Conservation (phyloP, 2,888 invertebrate genomes). For the Limnephilus marmoratus region DNA sequence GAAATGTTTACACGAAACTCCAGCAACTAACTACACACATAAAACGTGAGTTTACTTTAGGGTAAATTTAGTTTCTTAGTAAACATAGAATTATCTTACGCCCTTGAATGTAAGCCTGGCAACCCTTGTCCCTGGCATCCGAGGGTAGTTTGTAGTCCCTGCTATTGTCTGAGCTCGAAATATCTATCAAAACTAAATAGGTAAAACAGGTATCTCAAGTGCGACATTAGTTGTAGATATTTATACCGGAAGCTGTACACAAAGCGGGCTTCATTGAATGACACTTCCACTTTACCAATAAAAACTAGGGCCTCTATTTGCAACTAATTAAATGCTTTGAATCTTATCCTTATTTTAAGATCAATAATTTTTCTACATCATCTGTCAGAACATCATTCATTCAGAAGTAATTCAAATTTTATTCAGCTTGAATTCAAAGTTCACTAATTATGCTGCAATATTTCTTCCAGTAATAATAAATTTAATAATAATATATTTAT, state of each 20-base stretch:
- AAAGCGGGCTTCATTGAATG: neutral
- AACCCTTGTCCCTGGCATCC: constrained; percentile 38
- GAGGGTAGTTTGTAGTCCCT: constrained; percentile 4
- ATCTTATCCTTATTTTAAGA: no score
- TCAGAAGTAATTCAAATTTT: no score
- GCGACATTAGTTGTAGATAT: neutral
- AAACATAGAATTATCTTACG: constrained; percentile 45
- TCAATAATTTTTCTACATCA: no score
- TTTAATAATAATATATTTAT: no score
- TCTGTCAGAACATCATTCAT: no score
- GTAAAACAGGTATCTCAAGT: neutral
- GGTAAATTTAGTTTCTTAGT: constrained; percentile 43
- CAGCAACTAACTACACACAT: neutral
- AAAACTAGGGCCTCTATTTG: neutral
- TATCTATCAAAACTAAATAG: constrained; percentile 53
- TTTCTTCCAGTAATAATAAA: no score
- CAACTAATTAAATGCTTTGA: neutral
- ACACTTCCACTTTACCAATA: neutral
- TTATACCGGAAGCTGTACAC: neutral
- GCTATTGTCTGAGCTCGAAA: constrained; percentile 37
- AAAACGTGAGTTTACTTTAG: constrained; percentile 25
- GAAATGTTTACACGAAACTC: neutral
- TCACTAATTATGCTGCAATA: no score
- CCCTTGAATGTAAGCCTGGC: constrained; percentile 38
- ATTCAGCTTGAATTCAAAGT: no score